phyloP scores from a whole-genome alignment of 2,888 invertebrate genomes.

The Galeruca laticollis region DNA sequence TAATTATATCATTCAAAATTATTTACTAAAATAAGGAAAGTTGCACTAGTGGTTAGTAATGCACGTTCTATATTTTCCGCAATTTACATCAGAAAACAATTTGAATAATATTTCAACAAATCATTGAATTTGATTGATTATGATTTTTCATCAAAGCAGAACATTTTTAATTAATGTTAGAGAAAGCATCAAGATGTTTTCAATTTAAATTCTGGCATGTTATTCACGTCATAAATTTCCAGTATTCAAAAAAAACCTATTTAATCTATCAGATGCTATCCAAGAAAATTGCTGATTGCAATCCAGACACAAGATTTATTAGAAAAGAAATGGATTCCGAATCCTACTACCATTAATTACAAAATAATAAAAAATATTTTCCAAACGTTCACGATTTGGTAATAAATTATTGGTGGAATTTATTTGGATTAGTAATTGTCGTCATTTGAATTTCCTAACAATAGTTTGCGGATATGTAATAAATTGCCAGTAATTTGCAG shows the following conservation, averaged over 20 bases:
- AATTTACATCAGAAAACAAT: too few relatives aligned
- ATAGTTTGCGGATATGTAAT: too few relatives aligned
- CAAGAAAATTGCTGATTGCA: conserved; percentile 31
- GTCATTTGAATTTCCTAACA: too few relatives aligned
- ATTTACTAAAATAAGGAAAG: too few relatives aligned
- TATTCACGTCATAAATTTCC: conserved; percentile 11
- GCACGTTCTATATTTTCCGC: too few relatives aligned
- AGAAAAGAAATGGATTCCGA: conserved; percentile 21
- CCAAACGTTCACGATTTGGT: conserved; percentile 10
- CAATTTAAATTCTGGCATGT: conserved; percentile 5
- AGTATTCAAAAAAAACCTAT: conserved; percentile 12
- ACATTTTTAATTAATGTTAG: neutral
- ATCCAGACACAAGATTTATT: conserved; percentile 33
- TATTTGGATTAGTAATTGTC: too few relatives aligned
- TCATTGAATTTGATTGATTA: too few relatives aligned
- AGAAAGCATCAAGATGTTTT: neutral
- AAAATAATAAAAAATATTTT: conserved; percentile 27
- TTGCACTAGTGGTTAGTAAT: too few relatives aligned
- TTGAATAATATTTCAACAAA: too few relatives aligned
- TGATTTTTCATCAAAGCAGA: too few relatives aligned
- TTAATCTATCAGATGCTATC: conserved; percentile 22
- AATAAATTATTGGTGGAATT: conserved; percentile 3
- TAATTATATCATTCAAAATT: too few relatives aligned
- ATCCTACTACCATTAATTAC: conserved; percentile 22
- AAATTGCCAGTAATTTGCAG: too few relatives aligned